phyloP scores from a whole-genome alignment of 2,797 vertebrate genomes.

The Gadopsis marmoratus region DNA sequence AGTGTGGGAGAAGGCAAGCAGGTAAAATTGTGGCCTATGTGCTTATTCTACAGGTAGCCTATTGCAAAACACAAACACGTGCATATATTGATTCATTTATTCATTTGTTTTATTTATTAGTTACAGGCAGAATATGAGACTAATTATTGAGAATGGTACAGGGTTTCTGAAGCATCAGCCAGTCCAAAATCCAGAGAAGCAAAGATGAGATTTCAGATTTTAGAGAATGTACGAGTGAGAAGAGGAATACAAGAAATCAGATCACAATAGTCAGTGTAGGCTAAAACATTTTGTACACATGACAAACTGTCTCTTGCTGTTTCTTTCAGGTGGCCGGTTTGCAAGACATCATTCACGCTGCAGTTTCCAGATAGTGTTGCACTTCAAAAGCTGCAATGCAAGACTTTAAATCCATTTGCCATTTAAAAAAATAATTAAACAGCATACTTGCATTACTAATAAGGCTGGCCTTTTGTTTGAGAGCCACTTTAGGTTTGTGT shows the following conservation, averaged over 20 bases:
- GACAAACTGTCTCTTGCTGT: conserved; percentile 20
- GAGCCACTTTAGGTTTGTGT: not conserved
- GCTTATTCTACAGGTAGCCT: not conserved
- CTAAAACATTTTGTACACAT: no score
- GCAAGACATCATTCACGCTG: conserved; percentile 69
- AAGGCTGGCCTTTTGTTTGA: not conserved
- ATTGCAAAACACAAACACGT: not conserved
- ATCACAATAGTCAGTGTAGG: not conserved
- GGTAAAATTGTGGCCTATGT: conserved; percentile 72
- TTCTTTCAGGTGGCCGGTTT: conserved; percentile 65
- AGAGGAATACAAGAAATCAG: not conserved
- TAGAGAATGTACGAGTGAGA: not conserved
- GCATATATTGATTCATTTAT: not conserved
- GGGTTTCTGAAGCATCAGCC: not conserved
- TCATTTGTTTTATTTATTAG: not conserved
- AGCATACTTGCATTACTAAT: not conserved
- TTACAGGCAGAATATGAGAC: not conserved
- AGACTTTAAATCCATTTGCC: not conserved
- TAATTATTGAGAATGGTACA: not conserved
- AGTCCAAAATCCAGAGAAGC: not conserved
- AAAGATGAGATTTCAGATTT: not conserved
- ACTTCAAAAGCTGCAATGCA: not conserved
- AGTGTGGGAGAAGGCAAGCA: conserved; percentile 43
- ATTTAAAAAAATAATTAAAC: not conserved
- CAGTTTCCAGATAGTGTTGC: conserved; percentile 63